Conservation (phyloP, 2,113 vertebrate species). For the Microcebus murinus region DNA sequence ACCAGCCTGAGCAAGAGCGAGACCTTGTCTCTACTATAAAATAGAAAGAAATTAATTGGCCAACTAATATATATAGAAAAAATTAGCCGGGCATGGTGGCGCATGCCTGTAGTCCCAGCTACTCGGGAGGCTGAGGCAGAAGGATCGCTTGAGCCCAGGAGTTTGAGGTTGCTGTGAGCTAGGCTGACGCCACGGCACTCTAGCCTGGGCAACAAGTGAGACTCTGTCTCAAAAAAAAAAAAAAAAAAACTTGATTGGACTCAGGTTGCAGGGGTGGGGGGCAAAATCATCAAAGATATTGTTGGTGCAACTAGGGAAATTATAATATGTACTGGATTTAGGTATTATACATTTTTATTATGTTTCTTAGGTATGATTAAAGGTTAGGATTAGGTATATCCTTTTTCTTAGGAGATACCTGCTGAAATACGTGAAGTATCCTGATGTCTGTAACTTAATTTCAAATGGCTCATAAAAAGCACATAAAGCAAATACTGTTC, state of each 20-base stretch:
- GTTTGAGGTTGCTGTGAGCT: no score
- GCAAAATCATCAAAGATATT: background rate
- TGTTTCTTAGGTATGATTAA: conserved; percentile 12
- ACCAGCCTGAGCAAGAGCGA: no score
- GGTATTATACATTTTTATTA: background rate
- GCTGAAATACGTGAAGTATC: background rate
- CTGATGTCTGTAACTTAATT: background rate
- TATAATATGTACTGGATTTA: background rate
- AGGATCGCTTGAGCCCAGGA: no score
- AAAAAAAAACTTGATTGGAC: background rate
- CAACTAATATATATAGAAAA: no score
- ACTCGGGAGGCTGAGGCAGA: no score
- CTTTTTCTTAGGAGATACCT: background rate
- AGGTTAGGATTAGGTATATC: background rate
- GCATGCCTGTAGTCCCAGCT: no score
- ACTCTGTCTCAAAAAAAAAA: no score
- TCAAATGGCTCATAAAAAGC: conserved; percentile 9
- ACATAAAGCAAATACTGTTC: background rate
- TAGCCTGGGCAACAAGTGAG: no score
- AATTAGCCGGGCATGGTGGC: no score
- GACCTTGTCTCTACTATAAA: no score
- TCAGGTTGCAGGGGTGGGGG: background rate
- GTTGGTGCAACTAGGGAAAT: background rate
- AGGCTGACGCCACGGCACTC: no score
- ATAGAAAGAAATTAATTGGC: no score